Conservation (phyloP, 2,797 vertebrate species). For the Basileuterus tristriatus region DNA sequence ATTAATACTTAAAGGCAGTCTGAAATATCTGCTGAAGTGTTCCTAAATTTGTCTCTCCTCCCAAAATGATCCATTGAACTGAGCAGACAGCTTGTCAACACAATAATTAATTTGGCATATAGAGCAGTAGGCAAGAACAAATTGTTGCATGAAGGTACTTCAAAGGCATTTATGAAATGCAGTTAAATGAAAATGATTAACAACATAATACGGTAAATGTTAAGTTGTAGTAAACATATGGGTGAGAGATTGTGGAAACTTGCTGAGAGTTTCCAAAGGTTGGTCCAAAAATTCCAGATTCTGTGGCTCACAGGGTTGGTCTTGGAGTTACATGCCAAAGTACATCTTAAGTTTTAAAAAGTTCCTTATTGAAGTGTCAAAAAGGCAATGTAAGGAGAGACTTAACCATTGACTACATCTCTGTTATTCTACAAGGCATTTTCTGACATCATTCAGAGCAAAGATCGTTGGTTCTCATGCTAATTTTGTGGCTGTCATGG, state of each 20-base stretch:
- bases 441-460: background rate
- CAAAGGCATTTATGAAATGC: background rate
- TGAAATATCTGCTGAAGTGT: background rate
- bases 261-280: background rate
- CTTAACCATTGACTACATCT: background rate
- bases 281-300: background rate
- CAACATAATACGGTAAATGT: background rate
- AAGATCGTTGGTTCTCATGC: background rate
- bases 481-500: background rate
- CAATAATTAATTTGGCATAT: background rate
- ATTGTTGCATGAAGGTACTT: background rate
- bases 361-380: background rate
- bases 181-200: background rate
- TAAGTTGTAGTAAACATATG: background rate
- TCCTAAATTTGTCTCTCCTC: background rate
- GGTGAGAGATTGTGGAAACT: background rate
- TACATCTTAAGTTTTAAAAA: background rate
- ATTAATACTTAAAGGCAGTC: background rate
- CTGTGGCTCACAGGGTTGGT: rapidly evolving
- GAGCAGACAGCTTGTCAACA: background rate
- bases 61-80: background rate
- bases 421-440: background rate
- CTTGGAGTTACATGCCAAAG: background rate
- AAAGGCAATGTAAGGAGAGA: background rate
- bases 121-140: background rate